Evolutionary conservation across 2,113 vertebrate species (phyloP).

Genomic region (Acanthisitta chloris): DNA sequence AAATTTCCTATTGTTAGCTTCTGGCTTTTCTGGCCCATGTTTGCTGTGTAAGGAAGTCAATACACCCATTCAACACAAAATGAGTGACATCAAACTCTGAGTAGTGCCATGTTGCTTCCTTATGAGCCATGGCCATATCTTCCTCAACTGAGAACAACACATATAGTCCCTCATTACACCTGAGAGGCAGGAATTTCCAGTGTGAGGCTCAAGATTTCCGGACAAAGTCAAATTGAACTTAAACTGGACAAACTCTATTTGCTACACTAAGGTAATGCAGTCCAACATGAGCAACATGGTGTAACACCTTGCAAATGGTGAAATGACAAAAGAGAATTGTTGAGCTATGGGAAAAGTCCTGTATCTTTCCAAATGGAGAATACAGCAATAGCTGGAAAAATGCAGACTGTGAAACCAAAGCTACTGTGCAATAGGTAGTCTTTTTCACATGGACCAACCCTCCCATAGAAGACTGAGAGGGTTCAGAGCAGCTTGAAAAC

Average conservation of each 20-base stretch:
- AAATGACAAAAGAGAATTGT: not conserved
- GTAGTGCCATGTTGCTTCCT: not conserved
- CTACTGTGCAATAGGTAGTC: not conserved
- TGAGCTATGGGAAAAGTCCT: not conserved
- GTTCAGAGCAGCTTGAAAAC: not conserved
- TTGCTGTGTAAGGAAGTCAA: not conserved
- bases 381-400: not conserved
- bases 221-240: not conserved
- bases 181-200: not conserved
- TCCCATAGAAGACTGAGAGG: not conserved
- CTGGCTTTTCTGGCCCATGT: not conserved
- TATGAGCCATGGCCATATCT: not conserved
- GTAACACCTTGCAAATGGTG: rapidly evolving
- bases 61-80: not conserved
- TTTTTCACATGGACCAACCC: not conserved
- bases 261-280: not conserved
- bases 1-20: not conserved
- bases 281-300: not conserved
- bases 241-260: not conserved
- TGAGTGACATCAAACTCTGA: not conserved
- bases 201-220: not conserved
- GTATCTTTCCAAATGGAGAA: not conserved
- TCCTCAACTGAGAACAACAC: not conserved
- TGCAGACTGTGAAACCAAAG: not conserved
- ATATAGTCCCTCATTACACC: not conserved